Percentiles rank a stretch among this genome's conserved stretches.
Evolutionary conservation across 2,888 invertebrate genomes (phyloP).

Genomic region (Drosophila picticornis): DNA sequence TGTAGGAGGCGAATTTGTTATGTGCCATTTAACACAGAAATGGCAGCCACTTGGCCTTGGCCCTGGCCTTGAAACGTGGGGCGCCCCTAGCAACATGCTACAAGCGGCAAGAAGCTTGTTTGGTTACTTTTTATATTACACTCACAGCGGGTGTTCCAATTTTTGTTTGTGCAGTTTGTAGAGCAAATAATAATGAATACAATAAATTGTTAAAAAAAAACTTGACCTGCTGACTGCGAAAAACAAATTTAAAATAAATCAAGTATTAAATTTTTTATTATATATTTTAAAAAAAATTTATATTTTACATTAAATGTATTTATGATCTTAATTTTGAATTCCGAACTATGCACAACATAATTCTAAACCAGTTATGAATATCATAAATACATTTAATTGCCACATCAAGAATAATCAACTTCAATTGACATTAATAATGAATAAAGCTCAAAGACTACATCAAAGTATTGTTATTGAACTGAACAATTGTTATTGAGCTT

Average conservation of each 20-base stretch:
- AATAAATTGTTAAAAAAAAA: neutral
- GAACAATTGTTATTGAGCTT: neutral
- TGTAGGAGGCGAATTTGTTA: constrained; percentile 43
- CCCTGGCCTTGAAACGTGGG: constrained; percentile 63
- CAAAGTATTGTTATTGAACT: neutral
- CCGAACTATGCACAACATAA: neutral
- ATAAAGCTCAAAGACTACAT: neutral
- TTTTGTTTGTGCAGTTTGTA: neutral
- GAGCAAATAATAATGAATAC: neutral
- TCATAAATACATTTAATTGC: neutral
- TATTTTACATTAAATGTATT: neutral
- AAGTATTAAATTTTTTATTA: neutral
- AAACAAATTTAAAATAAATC: neutral
- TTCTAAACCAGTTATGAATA: neutral
- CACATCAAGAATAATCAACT: neutral
- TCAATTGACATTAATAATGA: neutral
- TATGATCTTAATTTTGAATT: neutral
- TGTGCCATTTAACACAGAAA: constrained; percentile 49
- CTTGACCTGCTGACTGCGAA: neutral
- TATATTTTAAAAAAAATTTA: fast-evolving
- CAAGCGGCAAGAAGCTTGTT: constrained; percentile 33
- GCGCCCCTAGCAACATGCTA: constrained; percentile 47
- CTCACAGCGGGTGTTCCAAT: neutral
- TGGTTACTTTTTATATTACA: constrained; percentile 28
- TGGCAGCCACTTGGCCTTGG: constrained; percentile 66